Evolutionary conservation across 1,140 invertebrate species (phyloP), one percentile per base, ranked within the genome.

Genomic region (Drosophila prosaltans): DNA sequence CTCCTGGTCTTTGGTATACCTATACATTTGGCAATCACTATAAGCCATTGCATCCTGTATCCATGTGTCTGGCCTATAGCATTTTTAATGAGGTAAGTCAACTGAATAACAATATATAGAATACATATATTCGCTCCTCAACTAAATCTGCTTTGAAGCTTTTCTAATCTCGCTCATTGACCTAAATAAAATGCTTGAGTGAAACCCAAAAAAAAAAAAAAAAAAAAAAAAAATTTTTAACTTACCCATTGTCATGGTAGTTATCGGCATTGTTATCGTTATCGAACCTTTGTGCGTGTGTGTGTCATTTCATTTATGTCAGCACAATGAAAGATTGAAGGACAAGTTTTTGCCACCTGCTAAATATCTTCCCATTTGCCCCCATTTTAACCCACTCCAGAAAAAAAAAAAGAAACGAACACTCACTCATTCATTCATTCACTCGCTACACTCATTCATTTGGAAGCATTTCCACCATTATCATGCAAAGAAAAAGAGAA

Each of bases 1-100:
- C 97, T 1, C 97, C 97, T 0, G 96, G 97, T 94, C 93, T 97
- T 9, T 95, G 97, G 90, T 97, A 98, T 92, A 97, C 98, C 95
- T 98, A 97, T 93, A 97, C 97, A 4, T 95, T 98, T 68, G 96
- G 96, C 30, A 96, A 97, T 92, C 96, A 97, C 84, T 95, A 95
- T 89, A 95, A 96, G 85, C 95, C 96, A 0, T 90, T 97, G 68
- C 94, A 94, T 73, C 96, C 96, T 1, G 93, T 95, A 0, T 93
- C 94, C 21, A 94, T 95, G 4, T 98, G 97, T 91, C 96, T 96
- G 83, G 94, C 95, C 1, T 97, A 95, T 94, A 94, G 94, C 76
- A 94, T 95, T 80, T 96, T 97, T 95, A 96, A 96, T 84, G 96
- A 97, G 93, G 95, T 96, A 83, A 90, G 78, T 80, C 61, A 65